phyloP scores from a whole-genome alignment of 2,797 vertebrate species.

The Notamacropus eugenii region DNA sequence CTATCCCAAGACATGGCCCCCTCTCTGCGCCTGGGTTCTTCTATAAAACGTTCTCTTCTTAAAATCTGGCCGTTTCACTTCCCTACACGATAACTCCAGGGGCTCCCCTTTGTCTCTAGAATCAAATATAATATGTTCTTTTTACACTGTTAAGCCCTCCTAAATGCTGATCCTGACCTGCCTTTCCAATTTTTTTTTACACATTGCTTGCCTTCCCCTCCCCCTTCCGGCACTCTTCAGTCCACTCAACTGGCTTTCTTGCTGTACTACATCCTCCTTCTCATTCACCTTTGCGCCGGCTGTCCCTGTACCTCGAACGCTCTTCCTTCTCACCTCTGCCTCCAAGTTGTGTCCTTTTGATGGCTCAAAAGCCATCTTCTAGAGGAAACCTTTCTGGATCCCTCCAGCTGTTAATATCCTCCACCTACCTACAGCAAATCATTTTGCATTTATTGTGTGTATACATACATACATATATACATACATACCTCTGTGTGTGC shows the following conservation, averaged over 20 bases:
- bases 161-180: background rate
- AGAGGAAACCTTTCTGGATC: background rate
- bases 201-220: background rate
- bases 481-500: background rate
- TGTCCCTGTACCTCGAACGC: background rate
- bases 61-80: background rate
- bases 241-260: background rate
- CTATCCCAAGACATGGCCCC: background rate
- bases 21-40: background rate
- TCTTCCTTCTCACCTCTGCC: background rate
- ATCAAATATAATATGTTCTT: background rate
- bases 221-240: background rate
- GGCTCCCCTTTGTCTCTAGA: background rate
- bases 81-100: background rate
- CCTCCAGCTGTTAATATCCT: background rate
- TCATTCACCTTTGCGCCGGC: background rate
- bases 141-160: background rate
- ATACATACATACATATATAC: no score
- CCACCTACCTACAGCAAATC: background rate
- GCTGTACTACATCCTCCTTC: background rate
- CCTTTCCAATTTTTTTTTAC: background rate
- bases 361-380: background rate
- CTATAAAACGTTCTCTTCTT: background rate
- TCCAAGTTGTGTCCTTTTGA: background rate
- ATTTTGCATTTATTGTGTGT: background rate